phyloP scores from a whole-genome alignment of 2,888 invertebrate genomes.

The Electrophaes corylata region DNA sequence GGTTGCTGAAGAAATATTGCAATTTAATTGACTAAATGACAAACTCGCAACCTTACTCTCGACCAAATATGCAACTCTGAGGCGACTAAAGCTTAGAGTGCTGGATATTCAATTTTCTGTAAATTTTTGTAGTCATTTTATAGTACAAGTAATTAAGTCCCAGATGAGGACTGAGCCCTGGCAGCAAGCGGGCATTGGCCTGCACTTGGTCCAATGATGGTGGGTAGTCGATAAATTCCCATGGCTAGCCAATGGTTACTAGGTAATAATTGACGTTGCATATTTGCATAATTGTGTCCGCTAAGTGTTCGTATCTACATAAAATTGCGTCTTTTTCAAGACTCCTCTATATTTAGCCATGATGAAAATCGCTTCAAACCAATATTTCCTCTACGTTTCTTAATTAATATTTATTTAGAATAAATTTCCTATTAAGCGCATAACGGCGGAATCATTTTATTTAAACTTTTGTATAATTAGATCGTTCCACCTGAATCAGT shows the following conservation, averaged over 20 bases:
- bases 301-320: constrained; percentile 80
- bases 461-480: constrained; percentile 27
- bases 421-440: constrained; percentile 41
- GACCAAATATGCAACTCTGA: constrained; percentile 18
- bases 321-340: constrained; percentile 78
- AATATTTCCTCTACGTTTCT: constrained; percentile 47
- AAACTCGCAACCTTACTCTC: constrained; percentile 16
- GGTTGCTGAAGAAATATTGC: constrained; percentile 23
- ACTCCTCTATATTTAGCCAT: constrained; percentile 68
- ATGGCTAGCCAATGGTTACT: constrained; percentile 73
- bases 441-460: constrained; percentile 43
- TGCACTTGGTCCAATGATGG: constrained; percentile 22
- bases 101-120: constrained; percentile 2
- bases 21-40: constrained; percentile 26
- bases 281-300: constrained; percentile 80
- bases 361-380: constrained; percentile 60
- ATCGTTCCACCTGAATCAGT: constrained; percentile 19
- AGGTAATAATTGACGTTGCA: constrained; percentile 73
- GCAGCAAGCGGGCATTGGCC: constrained; percentile 39
- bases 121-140: constrained; percentile 17
- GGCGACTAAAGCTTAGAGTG: neutral
- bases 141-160: constrained; percentile 52
- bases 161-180: constrained; percentile 50
- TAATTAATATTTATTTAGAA: constrained; percentile 55
- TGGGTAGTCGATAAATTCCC: constrained; percentile 67